phyloP scores from a whole-genome alignment of 2,888 invertebrate species.

The Choreutis nemorana region DNA sequence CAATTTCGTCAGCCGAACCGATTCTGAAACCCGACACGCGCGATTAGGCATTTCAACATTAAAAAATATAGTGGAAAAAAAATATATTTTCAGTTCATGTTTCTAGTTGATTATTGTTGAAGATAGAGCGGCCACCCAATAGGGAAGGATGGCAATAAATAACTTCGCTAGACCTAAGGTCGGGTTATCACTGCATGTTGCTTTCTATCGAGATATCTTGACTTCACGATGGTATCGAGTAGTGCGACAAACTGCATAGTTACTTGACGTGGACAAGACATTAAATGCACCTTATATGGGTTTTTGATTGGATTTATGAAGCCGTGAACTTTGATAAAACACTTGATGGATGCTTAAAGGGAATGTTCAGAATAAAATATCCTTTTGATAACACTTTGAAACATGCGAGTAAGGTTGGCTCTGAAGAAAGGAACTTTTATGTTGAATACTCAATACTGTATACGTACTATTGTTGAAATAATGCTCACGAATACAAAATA shows the following conservation, averaged over 20 bases:
- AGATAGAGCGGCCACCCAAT: constrained; percentile 30
- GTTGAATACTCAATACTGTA: too few species aligned
- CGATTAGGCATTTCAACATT: constrained; percentile 12
- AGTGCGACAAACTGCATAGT: constrained; percentile 27
- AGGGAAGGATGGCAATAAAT: constrained; percentile 28
- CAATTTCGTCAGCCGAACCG: constrained; percentile 30
- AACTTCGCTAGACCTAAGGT: constrained; percentile 17
- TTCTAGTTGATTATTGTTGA: too few species aligned
- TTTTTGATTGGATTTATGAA: too few species aligned
- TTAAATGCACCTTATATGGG: constrained; percentile 9
- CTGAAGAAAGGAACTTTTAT: constrained; percentile 8
- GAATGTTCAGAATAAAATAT: too few species aligned
- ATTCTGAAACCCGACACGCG: constrained; percentile 17
- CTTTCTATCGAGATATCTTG: constrained; percentile 25
- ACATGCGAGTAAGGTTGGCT: constrained; percentile 6
- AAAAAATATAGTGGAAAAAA: neutral
- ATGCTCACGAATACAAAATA: too few species aligned
- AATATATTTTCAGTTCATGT: too few species aligned
- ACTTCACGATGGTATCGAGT: constrained; percentile 18
- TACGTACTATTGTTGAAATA: neutral
- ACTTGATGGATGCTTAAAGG: too few species aligned
- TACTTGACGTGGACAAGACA: constrained; percentile 19
- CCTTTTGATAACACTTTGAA: too few species aligned
- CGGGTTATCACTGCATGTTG: constrained; percentile 29
- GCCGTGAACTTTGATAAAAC: too few species aligned